Evolutionary conservation across 2,113 vertebrate genomes (phyloP).

Genomic region (Hemicordylus capensis): DNA sequence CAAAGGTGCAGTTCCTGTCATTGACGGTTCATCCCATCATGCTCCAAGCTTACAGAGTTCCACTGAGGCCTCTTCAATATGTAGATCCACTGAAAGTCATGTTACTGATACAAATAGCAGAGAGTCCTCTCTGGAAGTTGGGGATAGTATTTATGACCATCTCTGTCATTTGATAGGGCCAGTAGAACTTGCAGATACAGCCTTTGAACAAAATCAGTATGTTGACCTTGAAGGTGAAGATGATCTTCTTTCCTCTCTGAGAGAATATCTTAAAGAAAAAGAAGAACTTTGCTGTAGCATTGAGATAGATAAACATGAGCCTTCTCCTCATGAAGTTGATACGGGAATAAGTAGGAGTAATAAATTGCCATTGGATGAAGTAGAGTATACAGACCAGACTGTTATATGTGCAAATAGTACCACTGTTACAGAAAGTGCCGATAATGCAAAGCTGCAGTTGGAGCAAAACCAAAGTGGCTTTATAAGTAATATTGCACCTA

Average conservation of each 20-base stretch:
- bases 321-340: conserved; percentile 71
- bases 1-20: conserved; percentile 96
- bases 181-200: conserved; percentile 80
- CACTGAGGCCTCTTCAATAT: conserved; percentile 84
- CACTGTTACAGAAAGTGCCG: conserved; percentile 64
- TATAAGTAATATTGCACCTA: conserved; percentile 68
- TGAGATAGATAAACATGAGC: conserved; percentile 76
- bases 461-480: conserved; percentile 73
- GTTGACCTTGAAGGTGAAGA: conserved; percentile 86
- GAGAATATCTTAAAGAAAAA: conserved; percentile 90
- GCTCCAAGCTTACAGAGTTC: conserved; percentile 84
- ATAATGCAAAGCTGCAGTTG: conserved; percentile 69
- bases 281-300: conserved; percentile 77
- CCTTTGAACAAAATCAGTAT: conserved; percentile 82
- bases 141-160: conserved; percentile 89
- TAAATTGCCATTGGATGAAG: conserved; percentile 70
- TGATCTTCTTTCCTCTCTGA: conserved; percentile 91
- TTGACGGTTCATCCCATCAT: conserved; percentile 87
- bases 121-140: conserved; percentile 88
- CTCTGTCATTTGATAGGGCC: conserved; percentile 90
- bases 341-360: conserved; percentile 70
- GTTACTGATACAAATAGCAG: conserved; percentile 80
- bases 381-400: conserved; percentile 74
- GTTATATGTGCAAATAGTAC: conserved; percentile 63
- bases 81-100: conserved; percentile 83